Evolutionary conservation across 1,140 invertebrate genomes (phyloP), one percentile per base, ranked within the genome.

Genomic region (Notospermus geniculatus): DNA sequence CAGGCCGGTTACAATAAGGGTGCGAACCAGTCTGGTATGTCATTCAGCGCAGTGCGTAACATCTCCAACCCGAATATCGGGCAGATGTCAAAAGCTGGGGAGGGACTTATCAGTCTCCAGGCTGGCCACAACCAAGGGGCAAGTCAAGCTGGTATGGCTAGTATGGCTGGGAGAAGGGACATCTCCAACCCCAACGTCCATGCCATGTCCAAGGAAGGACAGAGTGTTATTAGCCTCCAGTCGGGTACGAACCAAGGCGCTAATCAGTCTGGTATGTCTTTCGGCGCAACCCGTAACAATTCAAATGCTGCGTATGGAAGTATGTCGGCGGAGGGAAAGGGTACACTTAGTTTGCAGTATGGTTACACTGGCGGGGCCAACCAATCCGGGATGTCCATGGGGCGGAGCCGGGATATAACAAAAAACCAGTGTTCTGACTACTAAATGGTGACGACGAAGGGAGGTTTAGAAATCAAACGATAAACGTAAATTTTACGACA

Each of bases 261-360:
- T 65, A 95, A 86, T 72, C 93, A 96, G 82, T 91, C 90, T 71
- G 95, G 94, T 23, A 94, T 95, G 75, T 93, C 91, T 74, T 93
- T 97, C 71, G 94, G 94, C 62, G 94, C 95, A 80, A 93, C 92
- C 65, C 85, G 93, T 80, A 93, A 96, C 83, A 95, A 96, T 57
- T 71, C 73, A 27, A 77, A 80, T 60, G 75, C 79, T 50, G 66
- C 70, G 30, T 58, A 66, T 4, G 73, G 74, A 23, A 69, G 78
- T n/a, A 60, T 70, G n/a, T 60, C 28, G 1, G 22, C 30, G 23
- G 73, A 75, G 43, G 91, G 92, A 1, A 85, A 95, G 68, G 83
- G 86, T 0, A 86, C 94, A 25, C 94, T 97, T 63, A 92, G 92
- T 64, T 86, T 96, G 0, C 93, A 97, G 78, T 91, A 91, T 59